Evolutionary conservation across 2,797 vertebrate genomes (phyloP), one percentile per base, ranked within the genome.

Genomic region (Sebastes kiyomatsui): DNA sequence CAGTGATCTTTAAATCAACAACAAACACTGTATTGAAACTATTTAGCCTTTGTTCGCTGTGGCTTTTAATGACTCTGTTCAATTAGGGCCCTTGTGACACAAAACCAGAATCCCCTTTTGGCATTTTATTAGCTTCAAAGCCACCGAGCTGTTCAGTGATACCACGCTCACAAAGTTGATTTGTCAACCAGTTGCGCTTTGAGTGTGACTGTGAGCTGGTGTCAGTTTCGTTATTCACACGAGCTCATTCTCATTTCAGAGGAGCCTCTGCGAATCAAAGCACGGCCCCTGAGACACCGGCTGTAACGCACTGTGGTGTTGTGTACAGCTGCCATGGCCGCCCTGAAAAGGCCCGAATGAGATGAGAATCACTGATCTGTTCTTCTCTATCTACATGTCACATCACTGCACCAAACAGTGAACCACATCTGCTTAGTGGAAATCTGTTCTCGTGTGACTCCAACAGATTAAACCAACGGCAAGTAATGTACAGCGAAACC

Each of bases 41-140:
- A 52, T 80, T 75, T 77, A 0, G 52, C 46, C 71, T 90, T 85
- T 86, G 77, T 80, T 87, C 64, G 0, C n/a, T 54, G 61, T 12
- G 58, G 80, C 38, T 83, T 90, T 88, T 86, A 87, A 87, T 83
- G 70, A 88, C 68, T 66, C 64, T 52, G 54, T 77, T 88, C 85
- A 90, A 85, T 90, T 75, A 79, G 55, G 55, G 67, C 78, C 87
- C 56, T 71, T 61, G 86, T 91, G 92, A 90, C 86, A 81, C 78
- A 88, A 75, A 89, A 72, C 54, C 83, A 91, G 70, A 91, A 77
- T 18, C 23, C 54, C 54, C 76, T 83, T 73, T 76, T 33, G 67
- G 75, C 79, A n/a, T 84, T 88, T 88, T 84, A 61, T 82, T 76
- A 67, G 79, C 83, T 90, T 91, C 90, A 90, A 91, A 93, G 83